phyloP scores from a whole-genome alignment of 2,113 vertebrate species.

The Etheostoma cragini region DNA sequence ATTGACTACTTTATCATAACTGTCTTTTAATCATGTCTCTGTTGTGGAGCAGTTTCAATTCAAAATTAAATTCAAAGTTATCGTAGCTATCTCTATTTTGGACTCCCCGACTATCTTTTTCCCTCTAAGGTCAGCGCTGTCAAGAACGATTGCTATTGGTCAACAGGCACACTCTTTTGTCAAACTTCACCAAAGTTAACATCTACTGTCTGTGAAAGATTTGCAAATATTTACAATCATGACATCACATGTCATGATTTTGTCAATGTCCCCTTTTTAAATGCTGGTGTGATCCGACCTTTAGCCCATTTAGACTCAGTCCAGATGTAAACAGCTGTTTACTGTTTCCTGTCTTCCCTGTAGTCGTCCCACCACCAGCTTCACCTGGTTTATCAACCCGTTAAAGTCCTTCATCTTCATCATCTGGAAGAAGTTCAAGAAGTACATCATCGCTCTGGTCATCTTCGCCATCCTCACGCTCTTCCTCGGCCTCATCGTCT shows the following conservation, averaged over 20 bases:
- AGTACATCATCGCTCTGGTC: conserved; percentile 87
- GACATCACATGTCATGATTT: not conserved
- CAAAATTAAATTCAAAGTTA: no score
- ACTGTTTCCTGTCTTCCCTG: conserved; percentile 24
- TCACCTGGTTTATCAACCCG: conserved; percentile 94
- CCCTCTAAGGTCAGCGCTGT: not conserved
- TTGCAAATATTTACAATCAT: not conserved
- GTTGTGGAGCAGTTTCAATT: no score
- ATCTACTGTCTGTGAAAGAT: not conserved
- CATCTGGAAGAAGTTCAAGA: conserved; percentile 93
- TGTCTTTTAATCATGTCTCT: not conserved
- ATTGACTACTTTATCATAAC: no score
- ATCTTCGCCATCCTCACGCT: conserved; percentile 84
- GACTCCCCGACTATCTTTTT: not conserved
- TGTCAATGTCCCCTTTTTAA: not conserved
- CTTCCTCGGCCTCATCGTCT: conserved; percentile 91
- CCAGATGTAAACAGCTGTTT: not conserved
- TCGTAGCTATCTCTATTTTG: not conserved
- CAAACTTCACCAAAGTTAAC: not conserved
- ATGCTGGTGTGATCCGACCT: not conserved
- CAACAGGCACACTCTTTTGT: not conserved
- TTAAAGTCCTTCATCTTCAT: conserved; percentile 95
- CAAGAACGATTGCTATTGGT: not conserved
- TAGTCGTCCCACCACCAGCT: conserved; percentile 93
- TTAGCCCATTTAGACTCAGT: not conserved